Percentiles rank a stretch among this genome's conserved stretches.
These are phyloP conservation scores for Danaus plexippus DNA, from an alignment of 1,140 invertebrate species.

Conservation along the genomic window DNA sequence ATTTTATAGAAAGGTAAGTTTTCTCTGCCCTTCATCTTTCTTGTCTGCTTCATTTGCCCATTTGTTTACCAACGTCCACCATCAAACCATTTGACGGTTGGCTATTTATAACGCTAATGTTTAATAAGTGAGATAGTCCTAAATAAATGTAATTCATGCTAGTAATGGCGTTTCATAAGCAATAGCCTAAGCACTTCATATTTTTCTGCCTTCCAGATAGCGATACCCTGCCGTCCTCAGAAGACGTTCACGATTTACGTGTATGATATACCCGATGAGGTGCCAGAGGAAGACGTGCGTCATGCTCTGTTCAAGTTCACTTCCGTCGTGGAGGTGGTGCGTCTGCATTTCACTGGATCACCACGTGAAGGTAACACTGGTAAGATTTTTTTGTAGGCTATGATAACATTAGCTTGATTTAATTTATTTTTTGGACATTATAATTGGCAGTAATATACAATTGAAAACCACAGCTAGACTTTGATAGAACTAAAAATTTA, in stretches of 20 bases:
- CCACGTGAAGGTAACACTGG: slow-evolving; percentile 53
- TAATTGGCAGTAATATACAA: no score
- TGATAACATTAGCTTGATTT: no score
- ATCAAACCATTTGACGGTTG: no score
- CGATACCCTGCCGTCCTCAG: slow-evolving; percentile 85
- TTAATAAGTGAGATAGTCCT: no score
- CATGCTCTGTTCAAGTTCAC: slow-evolving; percentile 85
- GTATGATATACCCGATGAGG: slow-evolving; percentile 84
- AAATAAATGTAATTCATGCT: no score
- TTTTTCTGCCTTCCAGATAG: slow-evolving; percentile 72
- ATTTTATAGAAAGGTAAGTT: slow-evolving; percentile 83
- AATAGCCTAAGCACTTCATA: not conserved
- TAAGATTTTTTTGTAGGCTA: slow-evolving; percentile 10
- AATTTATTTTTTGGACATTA: no score
- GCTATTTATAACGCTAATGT: no score
- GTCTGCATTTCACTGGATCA: slow-evolving; percentile 67
- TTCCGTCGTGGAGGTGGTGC: slow-evolving; percentile 82
- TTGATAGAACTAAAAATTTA: no score
- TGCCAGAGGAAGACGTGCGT: slow-evolving; percentile 86
- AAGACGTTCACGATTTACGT: slow-evolving; percentile 87
- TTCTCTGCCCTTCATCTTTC: slow-evolving; percentile 16
- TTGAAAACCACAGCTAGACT: no score
- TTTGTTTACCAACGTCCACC: not conserved
- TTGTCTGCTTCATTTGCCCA: slow-evolving; percentile 10
- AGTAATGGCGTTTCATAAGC: slow-evolving; percentile 2